Percentiles rank a stretch among this genome's conserved stretches.
Evolutionary conservation across 2,797 vertebrate species (phyloP).

Genomic region (Borostomias antarcticus): DNA sequence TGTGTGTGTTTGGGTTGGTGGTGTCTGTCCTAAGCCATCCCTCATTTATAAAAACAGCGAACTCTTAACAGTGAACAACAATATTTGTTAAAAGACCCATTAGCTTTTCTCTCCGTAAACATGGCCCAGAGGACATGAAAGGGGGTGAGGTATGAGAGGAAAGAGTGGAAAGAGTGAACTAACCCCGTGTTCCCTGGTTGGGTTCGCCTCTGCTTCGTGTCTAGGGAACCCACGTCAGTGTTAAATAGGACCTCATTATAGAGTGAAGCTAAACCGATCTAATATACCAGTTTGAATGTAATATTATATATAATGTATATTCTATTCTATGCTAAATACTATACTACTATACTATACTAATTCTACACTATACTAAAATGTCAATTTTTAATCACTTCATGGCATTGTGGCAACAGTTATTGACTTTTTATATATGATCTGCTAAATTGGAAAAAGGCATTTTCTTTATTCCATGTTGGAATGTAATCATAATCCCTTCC

Average conservation of each 20-base stretch:
- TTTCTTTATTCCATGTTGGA: background rate
- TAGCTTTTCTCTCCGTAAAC: constrained; percentile 61
- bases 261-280: background rate
- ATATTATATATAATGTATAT: background rate
- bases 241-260: background rate
- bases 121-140: constrained; percentile 53
- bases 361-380: no score
- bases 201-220: constrained; percentile 16
- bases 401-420: background rate
- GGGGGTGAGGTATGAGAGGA: constrained; percentile 28
- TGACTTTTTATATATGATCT: background rate
- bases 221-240: background rate
- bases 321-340: background rate
- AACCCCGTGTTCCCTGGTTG: constrained; percentile 43
- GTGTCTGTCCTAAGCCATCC: constrained; percentile 1
- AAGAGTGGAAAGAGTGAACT: constrained; percentile 71
- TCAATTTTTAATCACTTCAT: background rate
- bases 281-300: background rate
- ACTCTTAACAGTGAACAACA: constrained; percentile 35
- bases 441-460: background rate
- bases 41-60: constrained; percentile 28
- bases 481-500: constrained; percentile 15
- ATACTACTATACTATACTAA: no score
- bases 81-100: constrained; percentile 51
- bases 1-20: no score